phyloP scores from a whole-genome alignment of 1,140 invertebrate genomes.

The Macrocentrus cingulum region DNA sequence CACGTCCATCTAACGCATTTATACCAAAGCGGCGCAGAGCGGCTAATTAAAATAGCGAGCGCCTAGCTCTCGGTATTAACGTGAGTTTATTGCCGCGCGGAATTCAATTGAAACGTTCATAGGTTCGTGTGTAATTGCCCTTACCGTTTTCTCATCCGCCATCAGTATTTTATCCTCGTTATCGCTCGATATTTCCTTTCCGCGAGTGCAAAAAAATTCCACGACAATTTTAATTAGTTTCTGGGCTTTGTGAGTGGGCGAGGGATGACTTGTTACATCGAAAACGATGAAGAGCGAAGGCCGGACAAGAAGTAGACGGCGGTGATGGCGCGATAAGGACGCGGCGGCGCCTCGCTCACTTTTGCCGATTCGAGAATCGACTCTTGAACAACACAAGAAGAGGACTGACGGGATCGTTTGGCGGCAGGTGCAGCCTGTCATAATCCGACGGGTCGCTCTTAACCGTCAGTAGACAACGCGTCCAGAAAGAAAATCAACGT shows the following conservation, averaged over 20 bases:
- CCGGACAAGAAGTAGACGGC: constrained; percentile 5
- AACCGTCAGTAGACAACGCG: constrained; percentile 13
- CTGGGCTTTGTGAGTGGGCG: constrained; percentile 22
- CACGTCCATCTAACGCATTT: neutral
- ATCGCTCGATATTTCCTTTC: constrained; percentile 6
- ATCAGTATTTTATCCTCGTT: constrained; percentile 29
- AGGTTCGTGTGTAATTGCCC: constrained; percentile 26
- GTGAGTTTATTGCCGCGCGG: constrained; percentile 48
- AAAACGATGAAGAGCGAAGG: constrained; percentile 19
- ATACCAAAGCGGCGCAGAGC: constrained; percentile 26
- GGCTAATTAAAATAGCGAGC: constrained; percentile 56
- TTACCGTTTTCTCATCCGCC: constrained; percentile 25
- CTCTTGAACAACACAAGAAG: constrained; percentile 7
- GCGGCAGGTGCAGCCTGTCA: constrained; percentile 26
- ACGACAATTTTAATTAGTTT: constrained; percentile 1
- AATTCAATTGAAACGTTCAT: constrained; percentile 49
- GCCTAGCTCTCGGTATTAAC: constrained; percentile 51
- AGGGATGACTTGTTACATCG: constrained; percentile 17
- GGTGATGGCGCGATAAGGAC: constrained; percentile 18
- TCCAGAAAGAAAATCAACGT: constrained; percentile 5
- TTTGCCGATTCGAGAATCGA: constrained; percentile 20
- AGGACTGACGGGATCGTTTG: constrained; percentile 18
- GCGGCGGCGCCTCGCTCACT: constrained; percentile 18
- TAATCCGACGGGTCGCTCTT: constrained; percentile 16
- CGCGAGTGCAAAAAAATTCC: neutral